phyloP scores from a whole-genome alignment of 1,140 invertebrate species.

The Drosophila subobscura region DNA sequence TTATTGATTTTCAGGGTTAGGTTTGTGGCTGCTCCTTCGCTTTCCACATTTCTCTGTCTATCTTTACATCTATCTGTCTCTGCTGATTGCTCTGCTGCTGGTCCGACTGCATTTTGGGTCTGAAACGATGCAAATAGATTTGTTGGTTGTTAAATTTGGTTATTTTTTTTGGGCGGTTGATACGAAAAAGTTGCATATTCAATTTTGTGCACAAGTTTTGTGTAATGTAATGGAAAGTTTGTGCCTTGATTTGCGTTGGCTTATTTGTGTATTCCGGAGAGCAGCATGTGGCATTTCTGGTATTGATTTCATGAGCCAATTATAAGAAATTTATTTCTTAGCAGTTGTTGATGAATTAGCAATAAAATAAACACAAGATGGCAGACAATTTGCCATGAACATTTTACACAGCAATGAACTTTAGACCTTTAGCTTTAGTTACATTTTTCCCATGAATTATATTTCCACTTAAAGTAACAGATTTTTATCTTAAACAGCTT shows the following conservation, averaged over 20 bases:
- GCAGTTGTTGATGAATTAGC: background rate
- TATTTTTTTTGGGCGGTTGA: constrained; percentile 40
- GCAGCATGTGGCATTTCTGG: background rate
- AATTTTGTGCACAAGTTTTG: constrained; percentile 39
- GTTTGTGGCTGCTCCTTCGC: constrained; percentile 23
- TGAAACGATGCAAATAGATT: constrained; percentile 65
- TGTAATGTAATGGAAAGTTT: constrained; percentile 41
- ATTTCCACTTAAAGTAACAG: background rate
- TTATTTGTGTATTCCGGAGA: background rate
- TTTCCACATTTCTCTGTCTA: constrained; percentile 1
- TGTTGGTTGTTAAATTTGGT: constrained; percentile 56
- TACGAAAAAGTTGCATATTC: constrained; percentile 51
- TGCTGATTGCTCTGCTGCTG: constrained; percentile 10
- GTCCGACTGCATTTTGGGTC: constrained; percentile 33
- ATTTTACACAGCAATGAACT: too few species aligned
- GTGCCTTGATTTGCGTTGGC: constrained; percentile 9
- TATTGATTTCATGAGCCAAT: constrained; percentile 7
- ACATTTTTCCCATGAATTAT: constrained; percentile 6
- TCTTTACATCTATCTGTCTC: background rate
- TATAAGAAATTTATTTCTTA: background rate
- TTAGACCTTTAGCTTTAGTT: background rate
- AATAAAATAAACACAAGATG: too few species aligned
- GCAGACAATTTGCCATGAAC: too few species aligned
- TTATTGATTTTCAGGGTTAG: constrained; percentile 70
- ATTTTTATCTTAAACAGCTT: background rate